Evolutionary conservation across 2,888 invertebrate genomes (phyloP), one percentile per base, ranked within the genome.

Genomic region (Diarsia rubi): DNA sequence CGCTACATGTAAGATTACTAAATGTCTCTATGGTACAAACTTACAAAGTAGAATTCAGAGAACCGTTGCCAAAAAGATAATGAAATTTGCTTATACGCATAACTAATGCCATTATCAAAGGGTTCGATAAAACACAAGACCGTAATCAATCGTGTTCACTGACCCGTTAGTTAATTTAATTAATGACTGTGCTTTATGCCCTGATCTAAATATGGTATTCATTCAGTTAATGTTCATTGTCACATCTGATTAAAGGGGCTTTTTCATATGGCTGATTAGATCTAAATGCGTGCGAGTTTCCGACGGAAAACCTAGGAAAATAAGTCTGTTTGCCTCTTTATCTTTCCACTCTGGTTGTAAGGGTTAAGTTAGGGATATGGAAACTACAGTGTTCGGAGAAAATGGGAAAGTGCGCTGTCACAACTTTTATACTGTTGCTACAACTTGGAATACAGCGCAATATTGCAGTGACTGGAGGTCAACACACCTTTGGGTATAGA

Each of bases 91-190:
- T 75, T 72, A 73, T 76, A 83, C 75, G 83, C 85, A 85, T 74
- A 84, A 78, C 81, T 85, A 81, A 81, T 78, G 68, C 49, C 69
- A 63, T 79, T 80, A 83, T 84, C 78, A 80, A 85, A 85, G 83
- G 80, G 69, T 78, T 76, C 67, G 78, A 73, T 79, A 79, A 83
- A 77, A 83, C 67, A 83, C 64, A 73, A 76, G 76, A 75, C 76
- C 83, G 68, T 75, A 85, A 84, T 82, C 85, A 87, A 73, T 82
- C 68, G 73, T 73, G 82, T 76, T 82, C 86, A 87, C 69, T 86
- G 86, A 81, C 74, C 86, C 84, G 87, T 77, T 68, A 78, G 68
- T 72, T 86, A 84, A 86, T 86, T 79, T 68, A 84, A 84, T 87
- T 85, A 87, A 84, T 82, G 86, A 71, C 74, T 80, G 74, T 77